Base-by-base conservation (phyloP, 2,797 vertebrate genomes). In the Moxostoma hubbsi region DNA sequence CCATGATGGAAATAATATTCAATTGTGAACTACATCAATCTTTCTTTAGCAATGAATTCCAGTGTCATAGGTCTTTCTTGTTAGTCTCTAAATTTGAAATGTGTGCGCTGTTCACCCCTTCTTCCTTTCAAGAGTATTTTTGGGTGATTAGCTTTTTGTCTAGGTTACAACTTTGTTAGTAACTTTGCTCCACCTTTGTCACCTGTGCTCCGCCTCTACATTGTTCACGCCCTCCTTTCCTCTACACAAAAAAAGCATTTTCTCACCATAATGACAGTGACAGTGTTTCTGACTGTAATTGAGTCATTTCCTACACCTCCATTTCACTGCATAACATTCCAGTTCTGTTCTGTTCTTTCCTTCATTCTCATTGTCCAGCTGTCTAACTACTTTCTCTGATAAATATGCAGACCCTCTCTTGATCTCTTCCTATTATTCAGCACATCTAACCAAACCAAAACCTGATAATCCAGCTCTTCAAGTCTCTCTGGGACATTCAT, bases 121-220 rank as follows among this genome's bases (percentile, higher is more conserved):
- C 46, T 16, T 55, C 1, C 12, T 53, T 47, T 43, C 15, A 47
- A 49, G 10, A 24, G 4, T 49, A 47, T 55, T n/a, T 63, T 13
- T 8, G 54, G 72, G 55, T 9, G 43, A 2, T 24, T 50, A 16
- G 50, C 51, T 89, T 87, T 92, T 91, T 91, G 87, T 84, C 82
- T 79, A 71, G 51, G 81, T 87, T 84, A 85, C 87, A 84, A 88
- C 87, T 87, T 81, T 86, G 71, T 36, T 65, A 62, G 78, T 77
- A 78, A 82, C 77, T 86, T 84, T 79, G 89, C 90, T 88, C 91
- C 92, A 81, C 93, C 92, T 89, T 88, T 79, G 54, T 85, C 77
- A 86, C 84, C 85, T 86, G 59, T 46, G 59, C 72, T 63, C 75
- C 61, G 50, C 74, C 78, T 61, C 45, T 78, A 54, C 58, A 78